phyloP scores from a whole-genome alignment of 2,797 vertebrate genomes.

The Propithecus deckenii region DNA sequence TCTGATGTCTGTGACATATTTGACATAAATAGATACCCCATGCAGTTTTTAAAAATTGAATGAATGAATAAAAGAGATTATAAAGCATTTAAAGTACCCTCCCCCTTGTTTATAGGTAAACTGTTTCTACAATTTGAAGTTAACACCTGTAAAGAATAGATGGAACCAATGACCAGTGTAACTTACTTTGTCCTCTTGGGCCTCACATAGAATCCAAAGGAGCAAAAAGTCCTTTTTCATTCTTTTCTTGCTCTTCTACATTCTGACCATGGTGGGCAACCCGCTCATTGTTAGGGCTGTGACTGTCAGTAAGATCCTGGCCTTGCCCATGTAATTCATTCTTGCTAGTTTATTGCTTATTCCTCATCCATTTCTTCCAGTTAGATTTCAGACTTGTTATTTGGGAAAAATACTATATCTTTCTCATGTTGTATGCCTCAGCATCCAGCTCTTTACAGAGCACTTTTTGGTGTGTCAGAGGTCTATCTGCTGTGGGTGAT shows the following conservation, averaged over 20 bases:
- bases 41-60: background rate
- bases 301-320: background rate
- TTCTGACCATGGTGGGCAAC: conserved; percentile 44
- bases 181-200: conserved; percentile 63
- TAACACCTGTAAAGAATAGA: background rate
- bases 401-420: conserved; percentile 20
- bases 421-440: conserved; percentile 37
- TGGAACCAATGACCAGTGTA: conserved; percentile 1
- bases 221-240: conserved; percentile 17
- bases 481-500: conserved; percentile 32
- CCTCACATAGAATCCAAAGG: conserved; percentile 39
- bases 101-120: background rate
- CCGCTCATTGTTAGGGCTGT: conserved; percentile 39
- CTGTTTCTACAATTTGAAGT: background rate
- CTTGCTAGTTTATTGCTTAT: conserved; percentile 53
- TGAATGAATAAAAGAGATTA: background rate
- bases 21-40: background rate
- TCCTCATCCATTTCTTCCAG: background rate
- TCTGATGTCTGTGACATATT: background rate
- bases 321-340: conserved; percentile 63
- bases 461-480: conserved; percentile 36
- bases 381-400: conserved; percentile 50
- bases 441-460: conserved; percentile 21
- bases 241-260: conserved; percentile 30
- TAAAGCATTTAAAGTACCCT: background rate